These are phyloP conservation scores for Lamellibrachia luymesi DNA, from an alignment of 1,140 invertebrate species.

Conservation along the genomic window DNA sequence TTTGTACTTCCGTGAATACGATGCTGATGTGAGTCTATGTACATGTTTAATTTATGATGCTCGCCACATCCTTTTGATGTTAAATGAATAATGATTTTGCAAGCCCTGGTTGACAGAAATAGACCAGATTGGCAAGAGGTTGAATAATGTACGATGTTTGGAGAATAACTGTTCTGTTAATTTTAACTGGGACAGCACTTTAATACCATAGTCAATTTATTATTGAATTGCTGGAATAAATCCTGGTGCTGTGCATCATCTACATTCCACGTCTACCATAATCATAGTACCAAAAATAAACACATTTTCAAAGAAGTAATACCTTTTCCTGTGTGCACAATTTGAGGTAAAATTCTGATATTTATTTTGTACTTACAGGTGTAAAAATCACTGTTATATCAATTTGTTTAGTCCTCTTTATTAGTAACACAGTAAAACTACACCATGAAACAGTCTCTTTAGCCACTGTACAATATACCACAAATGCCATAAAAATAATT, in stretches of 20 bases:
- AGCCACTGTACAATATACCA: not conserved
- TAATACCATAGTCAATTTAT: no score
- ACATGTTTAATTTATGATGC: not conserved
- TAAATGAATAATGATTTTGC: not conserved
- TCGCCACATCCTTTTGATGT: not conserved
- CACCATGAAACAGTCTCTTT: not conserved
- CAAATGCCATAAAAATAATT: not conserved
- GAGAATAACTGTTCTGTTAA: no score
- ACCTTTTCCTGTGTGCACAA: not conserved
- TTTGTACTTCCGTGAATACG: not conserved
- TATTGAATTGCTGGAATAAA: no score
- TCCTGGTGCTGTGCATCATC: no score
- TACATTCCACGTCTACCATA: no score
- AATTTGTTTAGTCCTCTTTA: not conserved
- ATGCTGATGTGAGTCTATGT: not conserved
- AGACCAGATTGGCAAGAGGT: not conserved
- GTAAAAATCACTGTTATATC: not conserved
- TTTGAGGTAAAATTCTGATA: not conserved
- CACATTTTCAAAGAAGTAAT: not conserved
- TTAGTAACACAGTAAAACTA: not conserved
- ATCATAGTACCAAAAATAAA: not conserved
- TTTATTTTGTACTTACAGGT: not conserved
- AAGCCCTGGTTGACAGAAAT: not conserved
- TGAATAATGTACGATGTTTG: no score
- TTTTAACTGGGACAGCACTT: no score